Evolutionary conservation across 2,113 vertebrate genomes (phyloP).

Genomic region (Perca fluviatilis): DNA sequence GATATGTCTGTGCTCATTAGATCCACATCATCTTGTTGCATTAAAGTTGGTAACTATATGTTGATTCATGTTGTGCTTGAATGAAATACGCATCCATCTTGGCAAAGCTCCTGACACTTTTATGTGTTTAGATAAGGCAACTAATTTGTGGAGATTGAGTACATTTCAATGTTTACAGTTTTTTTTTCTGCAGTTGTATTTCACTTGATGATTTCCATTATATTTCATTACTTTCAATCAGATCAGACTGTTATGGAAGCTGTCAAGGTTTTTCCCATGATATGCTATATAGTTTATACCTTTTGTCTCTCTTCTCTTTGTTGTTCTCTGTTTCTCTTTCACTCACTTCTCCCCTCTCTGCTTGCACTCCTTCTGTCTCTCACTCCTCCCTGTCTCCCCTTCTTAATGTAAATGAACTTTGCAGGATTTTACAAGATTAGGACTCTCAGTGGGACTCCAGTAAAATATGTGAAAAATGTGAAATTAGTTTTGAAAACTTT

Average conservation of each 20-base stretch:
- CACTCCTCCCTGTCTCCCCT: neutral
- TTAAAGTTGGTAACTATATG: neutral
- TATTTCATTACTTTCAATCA: neutral
- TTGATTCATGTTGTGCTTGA: conserved; percentile 9
- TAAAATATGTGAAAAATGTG: neutral
- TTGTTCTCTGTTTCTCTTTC: neutral
- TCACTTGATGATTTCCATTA: neutral
- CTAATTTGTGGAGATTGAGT: neutral
- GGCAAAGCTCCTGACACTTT: neutral
- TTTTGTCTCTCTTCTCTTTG: neutral
- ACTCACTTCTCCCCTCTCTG: neutral
- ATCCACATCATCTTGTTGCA: neutral
- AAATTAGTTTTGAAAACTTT: neutral
- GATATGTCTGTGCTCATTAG: neutral
- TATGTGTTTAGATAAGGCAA: neutral
- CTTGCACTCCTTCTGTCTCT: neutral
- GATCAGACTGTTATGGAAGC: neutral
- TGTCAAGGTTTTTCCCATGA: neutral
- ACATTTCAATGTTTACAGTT: neutral
- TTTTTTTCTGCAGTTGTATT: neutral
- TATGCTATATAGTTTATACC: neutral
- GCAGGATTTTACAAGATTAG: neutral
- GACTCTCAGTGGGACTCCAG: neutral
- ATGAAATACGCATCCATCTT: neutral
- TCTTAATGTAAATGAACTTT: neutral